Conservation (phyloP, 2,888 invertebrate species). For the Alviniconcha strummeri region DNA sequence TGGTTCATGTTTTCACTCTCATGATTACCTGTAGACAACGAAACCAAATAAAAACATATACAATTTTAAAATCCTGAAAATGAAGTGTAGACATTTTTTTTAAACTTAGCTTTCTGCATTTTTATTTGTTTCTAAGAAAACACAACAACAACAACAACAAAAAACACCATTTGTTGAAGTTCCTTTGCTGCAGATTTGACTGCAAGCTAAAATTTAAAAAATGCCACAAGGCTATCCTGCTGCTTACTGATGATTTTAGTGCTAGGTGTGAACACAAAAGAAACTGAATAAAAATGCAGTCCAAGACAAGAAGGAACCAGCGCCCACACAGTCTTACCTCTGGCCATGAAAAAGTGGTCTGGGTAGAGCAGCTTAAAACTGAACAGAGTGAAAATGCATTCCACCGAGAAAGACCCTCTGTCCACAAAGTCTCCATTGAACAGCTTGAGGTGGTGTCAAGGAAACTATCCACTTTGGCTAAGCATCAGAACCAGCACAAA, state of each 20-base stretch:
- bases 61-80: background rate
- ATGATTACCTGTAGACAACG: slow-evolving; percentile 89
- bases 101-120: too few species aligned
- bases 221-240: too few species aligned
- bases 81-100: background rate
- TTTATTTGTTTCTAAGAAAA: too few species aligned
- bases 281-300: too few species aligned
- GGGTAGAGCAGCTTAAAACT: slow-evolving; percentile 97
- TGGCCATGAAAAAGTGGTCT: slow-evolving; percentile 96
- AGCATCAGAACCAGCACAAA: too few species aligned
- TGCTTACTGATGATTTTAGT: too few species aligned
- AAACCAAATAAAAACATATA: slow-evolving; percentile 10
- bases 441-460: slow-evolving; percentile 76
- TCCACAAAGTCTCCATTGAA: slow-evolving; percentile 99
- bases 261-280: too few species aligned
- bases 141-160: too few species aligned
- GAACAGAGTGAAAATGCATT: slow-evolving; percentile 97
- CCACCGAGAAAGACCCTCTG: slow-evolving; percentile 98
- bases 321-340: slow-evolving; percentile 81
- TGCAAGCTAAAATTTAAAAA: too few species aligned
- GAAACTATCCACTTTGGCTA: background rate
- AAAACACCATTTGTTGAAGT: too few species aligned
- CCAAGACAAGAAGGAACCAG: too few species aligned
- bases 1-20: slow-evolving; percentile 99
- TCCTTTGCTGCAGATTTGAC: too few species aligned